Conservation (phyloP, 2,888 invertebrate species). For the Didymodactylos carnosus region DNA sequence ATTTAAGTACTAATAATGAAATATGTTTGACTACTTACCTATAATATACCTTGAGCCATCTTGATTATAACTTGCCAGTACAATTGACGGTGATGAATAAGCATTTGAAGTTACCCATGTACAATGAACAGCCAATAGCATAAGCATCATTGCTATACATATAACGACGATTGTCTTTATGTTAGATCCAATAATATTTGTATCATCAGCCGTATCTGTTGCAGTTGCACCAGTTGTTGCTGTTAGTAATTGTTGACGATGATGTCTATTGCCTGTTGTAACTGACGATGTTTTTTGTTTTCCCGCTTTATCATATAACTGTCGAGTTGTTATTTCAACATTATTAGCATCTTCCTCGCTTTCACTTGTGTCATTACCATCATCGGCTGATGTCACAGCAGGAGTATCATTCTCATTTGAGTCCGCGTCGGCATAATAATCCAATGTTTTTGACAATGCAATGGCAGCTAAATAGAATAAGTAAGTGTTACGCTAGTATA, state of each 20-base stretch:
- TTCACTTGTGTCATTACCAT: slow-evolving; percentile 32
- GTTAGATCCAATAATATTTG: not conserved
- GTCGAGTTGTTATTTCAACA: not conserved
- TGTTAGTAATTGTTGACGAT: too few relatives aligned
- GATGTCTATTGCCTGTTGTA: too few relatives aligned
- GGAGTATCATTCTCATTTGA: not conserved
- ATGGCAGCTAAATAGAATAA: not conserved
- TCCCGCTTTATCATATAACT: not conserved
- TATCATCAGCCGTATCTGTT: not conserved
- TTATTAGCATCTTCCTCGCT: too few relatives aligned
- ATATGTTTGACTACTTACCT: too few relatives aligned
- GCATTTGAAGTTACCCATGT: slow-evolving; percentile 99
- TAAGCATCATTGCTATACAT: slow-evolving; percentile 64
- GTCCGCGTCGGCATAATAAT: not conserved
- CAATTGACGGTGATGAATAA: slow-evolving; percentile 94
- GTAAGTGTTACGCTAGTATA: too few relatives aligned
- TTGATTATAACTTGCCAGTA: slow-evolving; percentile 81
- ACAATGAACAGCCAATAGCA: slow-evolving; percentile 87
- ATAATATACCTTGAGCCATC: slow-evolving; percentile 50
- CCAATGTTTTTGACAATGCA: slow-evolving; percentile 6
- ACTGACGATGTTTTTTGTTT: not conserved
- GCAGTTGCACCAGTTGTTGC: not conserved
- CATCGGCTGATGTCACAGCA: slow-evolving; percentile 33
- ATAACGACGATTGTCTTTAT: not conserved
- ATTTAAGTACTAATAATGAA: too few relatives aligned